Conservation (phyloP, 2,797 vertebrate species). For the Hemibagrus guttatus region DNA sequence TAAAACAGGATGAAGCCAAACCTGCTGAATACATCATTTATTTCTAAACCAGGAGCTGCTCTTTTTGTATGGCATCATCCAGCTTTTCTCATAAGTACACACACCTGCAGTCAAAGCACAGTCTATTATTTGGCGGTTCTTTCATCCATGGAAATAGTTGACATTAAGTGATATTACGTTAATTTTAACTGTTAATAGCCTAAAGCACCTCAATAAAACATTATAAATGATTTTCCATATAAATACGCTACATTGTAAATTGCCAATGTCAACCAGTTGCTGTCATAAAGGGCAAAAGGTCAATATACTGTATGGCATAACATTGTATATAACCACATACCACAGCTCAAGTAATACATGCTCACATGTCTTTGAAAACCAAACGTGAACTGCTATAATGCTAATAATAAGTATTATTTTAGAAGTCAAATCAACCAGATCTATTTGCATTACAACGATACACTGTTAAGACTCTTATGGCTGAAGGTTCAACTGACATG, state of each 20-base stretch:
- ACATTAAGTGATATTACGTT: not conserved
- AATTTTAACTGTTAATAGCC: constrained; percentile 5
- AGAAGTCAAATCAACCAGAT: not conserved
- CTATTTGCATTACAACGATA: not conserved
- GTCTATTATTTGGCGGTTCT: not conserved
- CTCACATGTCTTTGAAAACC: not conserved
- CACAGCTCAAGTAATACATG: too few species aligned
- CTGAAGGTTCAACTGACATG: not conserved
- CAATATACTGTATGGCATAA: not conserved
- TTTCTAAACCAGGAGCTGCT: not conserved
- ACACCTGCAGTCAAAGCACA: not conserved
- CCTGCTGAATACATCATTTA: constrained; percentile 23
- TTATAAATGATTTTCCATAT: not conserved
- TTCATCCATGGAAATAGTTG: not conserved
- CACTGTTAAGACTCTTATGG: not conserved
- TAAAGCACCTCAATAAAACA: not conserved
- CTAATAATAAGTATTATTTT: not conserved
- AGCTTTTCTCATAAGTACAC: not conserved
- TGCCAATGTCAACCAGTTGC: not conserved
- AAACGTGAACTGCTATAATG: not conserved
- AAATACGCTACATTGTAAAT: not conserved
- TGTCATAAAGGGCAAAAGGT: not conserved
- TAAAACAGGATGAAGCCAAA: not conserved
- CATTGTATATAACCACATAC: not conserved
- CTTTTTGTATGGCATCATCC: constrained; percentile 1